These are phyloP conservation scores for Campylorhamphus procurvoides DNA, from an alignment of 2,113 vertebrate species.

Conservation along the genomic window DNA sequence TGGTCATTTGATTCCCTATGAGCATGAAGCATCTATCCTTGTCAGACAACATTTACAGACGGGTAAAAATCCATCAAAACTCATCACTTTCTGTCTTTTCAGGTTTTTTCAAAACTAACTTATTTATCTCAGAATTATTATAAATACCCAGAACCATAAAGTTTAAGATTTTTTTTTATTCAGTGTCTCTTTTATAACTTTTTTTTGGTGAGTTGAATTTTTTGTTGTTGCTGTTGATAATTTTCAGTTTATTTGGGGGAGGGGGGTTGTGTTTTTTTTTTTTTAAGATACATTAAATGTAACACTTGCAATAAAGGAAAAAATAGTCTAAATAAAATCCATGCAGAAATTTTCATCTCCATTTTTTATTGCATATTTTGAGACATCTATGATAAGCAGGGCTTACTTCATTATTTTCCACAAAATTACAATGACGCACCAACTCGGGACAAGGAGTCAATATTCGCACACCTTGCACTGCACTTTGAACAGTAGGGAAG, in stretches of 20 bases:
- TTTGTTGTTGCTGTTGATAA: not conserved
- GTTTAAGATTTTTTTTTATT: not conserved
- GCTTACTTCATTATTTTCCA: not conserved
- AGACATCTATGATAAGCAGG: not conserved
- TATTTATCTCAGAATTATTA: not conserved
- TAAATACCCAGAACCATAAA: not conserved
- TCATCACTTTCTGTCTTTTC: not conserved
- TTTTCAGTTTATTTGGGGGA: not conserved
- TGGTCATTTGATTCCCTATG: not conserved
- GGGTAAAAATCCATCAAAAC: not conserved
- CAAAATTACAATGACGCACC: not conserved
- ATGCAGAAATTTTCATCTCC: not conserved
- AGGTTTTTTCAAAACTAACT: not conserved
- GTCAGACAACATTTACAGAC: constrained; percentile 16
- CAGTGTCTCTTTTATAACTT: not conserved
- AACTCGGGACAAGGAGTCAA: not conserved
- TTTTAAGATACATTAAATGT: not conserved
- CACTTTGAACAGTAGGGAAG: not conserved
- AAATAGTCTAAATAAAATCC: constrained; percentile 4
- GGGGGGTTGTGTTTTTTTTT: not conserved
- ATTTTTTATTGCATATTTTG: not conserved
- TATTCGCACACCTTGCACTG: not conserved
- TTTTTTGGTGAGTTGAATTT: not conserved
- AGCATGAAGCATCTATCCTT: not conserved
- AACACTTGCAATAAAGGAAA: not conserved